A percentile compares a stretch with the other conserved stretches of the same genome.
Evolutionary conservation across 2,888 invertebrate genomes (phyloP).

Genomic region (Agrilus mali): DNA sequence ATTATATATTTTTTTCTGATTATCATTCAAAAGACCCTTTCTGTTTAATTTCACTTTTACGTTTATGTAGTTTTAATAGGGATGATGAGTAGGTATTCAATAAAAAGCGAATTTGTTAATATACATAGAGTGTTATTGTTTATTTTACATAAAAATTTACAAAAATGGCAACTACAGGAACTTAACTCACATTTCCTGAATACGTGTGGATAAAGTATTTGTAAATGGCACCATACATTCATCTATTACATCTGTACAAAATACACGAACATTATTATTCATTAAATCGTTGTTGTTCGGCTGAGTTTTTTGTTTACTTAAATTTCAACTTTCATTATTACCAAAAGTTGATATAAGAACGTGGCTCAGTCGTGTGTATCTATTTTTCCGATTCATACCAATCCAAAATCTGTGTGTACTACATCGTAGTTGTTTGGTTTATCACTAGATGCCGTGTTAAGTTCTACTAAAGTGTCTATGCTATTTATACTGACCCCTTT

Average conservation of each 20-base stretch:
- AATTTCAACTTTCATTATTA: conserved; percentile 1
- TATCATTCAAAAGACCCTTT: too few relatives aligned
- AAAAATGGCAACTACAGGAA: not conserved
- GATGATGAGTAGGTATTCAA: too few relatives aligned
- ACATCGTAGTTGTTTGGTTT: conserved; percentile 72
- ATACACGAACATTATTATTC: too few relatives aligned
- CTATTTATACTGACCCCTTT: conserved; percentile 84
- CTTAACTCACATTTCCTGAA: not conserved
- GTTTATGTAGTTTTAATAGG: too few relatives aligned
- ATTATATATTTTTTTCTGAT: too few relatives aligned
- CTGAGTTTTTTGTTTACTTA: not conserved
- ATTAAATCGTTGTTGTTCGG: not conserved
- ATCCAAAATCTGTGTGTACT: conserved; percentile 64
- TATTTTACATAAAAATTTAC: too few relatives aligned
- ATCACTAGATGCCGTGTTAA: conserved; percentile 72
- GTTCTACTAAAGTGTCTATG: conserved; percentile 77
- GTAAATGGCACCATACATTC: conserved; percentile 3
- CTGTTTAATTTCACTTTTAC: too few relatives aligned
- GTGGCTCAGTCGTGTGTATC: not conserved
- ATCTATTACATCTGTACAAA: not conserved
- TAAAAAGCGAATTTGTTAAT: too few relatives aligned
- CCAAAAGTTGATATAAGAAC: conserved; percentile 3
- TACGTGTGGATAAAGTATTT: not conserved
- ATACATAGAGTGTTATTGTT: too few relatives aligned
- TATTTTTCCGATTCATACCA: conserved; percentile 43